Conservation (phyloP, 2,888 invertebrate species). For the Chrysolina haemoptera region DNA sequence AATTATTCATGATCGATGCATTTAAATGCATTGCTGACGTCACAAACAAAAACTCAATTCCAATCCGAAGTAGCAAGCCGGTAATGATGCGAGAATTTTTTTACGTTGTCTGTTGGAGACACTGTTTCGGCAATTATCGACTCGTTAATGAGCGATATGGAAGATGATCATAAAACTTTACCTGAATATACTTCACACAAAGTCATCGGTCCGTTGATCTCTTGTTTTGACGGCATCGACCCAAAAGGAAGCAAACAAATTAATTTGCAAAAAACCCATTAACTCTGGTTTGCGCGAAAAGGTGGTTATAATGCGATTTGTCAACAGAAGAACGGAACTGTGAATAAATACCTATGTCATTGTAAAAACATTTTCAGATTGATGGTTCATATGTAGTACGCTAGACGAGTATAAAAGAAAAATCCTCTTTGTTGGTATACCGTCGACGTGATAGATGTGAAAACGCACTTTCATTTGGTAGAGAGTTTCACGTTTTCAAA, state of each 20-base stretch:
- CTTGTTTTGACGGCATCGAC: constrained; percentile 42
- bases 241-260: constrained; percentile 33
- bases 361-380: background rate
- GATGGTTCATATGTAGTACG: constrained; percentile 2
- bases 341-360: constrained; percentile 3
- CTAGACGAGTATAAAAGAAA: background rate
- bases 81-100: background rate
- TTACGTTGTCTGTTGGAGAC: background rate
- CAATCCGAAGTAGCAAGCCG: background rate
- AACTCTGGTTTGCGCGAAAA: constrained; percentile 13
- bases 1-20: too few species aligned
- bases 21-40: too few species aligned
- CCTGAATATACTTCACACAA: constrained; percentile 31
- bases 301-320: constrained; percentile 4
- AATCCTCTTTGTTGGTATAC: constrained; percentile 3
- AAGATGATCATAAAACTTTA: constrained; percentile 14
- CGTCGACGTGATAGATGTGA: constrained; percentile 11
- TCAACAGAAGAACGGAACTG: constrained; percentile 15
- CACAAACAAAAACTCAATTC: background rate
- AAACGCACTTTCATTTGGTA: constrained; percentile 15
- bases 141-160: constrained; percentile 9
- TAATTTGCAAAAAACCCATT: constrained; percentile 27
- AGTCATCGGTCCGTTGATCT: constrained; percentile 35
- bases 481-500: constrained; percentile 9
- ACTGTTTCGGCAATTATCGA: constrained; percentile 1